Base-by-base conservation (phyloP, 2,797 vertebrate species). In the Myripristis jacobus region DNA sequence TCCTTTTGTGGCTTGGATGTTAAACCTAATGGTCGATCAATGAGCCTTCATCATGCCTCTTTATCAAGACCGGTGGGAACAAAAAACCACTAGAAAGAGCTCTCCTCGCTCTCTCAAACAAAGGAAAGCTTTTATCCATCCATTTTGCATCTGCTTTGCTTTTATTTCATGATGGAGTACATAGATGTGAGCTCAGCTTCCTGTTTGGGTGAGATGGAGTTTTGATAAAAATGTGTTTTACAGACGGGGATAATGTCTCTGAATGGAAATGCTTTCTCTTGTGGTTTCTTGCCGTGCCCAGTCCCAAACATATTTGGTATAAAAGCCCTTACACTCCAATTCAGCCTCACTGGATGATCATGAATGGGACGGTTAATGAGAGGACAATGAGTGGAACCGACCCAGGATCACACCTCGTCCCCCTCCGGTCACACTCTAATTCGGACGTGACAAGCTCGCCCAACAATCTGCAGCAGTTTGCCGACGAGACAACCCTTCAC, bases 111-210 rank as follows among this genome's bases (percentile, higher is more conserved):
- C 59, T 68, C 66, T 70, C 78, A 66, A 62, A 82, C 61, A 61
- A 79, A 87, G 72, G 65, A 83, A 77, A 70, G 81, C 81, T 85
- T 87, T 87, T 76, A 86, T 54, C 76, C 76, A 61, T 82, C 50
- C 54, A 83, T 87, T 90, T 84, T 83, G 66, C 75, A 68, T 79
- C 47, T 81, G 80, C 66, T 75, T 84, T 87, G 70, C 79, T 83
- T 88, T 85, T 83, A 77, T 82, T 82, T 52, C 38, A 38, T 79
- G 81, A 85, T 75, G 59, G 61, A 27, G 36, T 70, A 25, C 57
- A 61, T 63, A 44, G 64, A 76, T 68, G 85, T 83, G 53, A 80
- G 77, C 76, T 80, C 61, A 62, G 73, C 66, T 73, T 80, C 67
- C 41, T 84, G 69, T 88, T 84, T 78, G 36, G 79, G 70, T 79